Conservation (phyloP, 1,140 invertebrate genomes). For the Ylistrum balloti region DNA sequence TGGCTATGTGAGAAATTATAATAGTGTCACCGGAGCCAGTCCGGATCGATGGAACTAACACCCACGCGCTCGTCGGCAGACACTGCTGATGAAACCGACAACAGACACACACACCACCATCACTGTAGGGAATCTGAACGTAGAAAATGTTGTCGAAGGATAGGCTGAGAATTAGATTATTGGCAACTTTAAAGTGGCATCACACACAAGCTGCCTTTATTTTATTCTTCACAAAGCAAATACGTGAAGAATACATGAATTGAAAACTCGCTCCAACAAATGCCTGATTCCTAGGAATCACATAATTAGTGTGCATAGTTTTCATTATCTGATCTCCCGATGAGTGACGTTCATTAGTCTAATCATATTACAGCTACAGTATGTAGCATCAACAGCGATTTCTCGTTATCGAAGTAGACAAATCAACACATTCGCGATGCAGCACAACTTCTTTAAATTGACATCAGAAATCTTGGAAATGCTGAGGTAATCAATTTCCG, state of each 20-base stretch:
- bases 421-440: background rate
- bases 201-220: too few species aligned
- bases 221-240: too few species aligned
- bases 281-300: too few species aligned
- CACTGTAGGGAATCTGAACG: background rate
- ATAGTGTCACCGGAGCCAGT: background rate
- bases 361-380: background rate
- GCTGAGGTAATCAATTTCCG: background rate
- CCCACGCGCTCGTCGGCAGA: conserved; percentile 35
- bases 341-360: background rate
- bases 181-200: too few species aligned
- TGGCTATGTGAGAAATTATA: background rate
- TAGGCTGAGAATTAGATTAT: too few species aligned
- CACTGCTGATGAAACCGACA: conserved; percentile 29
- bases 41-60: conserved; percentile 25
- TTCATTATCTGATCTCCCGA: background rate
- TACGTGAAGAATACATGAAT: too few species aligned
- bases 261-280: too few species aligned
- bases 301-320: too few species aligned
- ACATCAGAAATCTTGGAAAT: conserved; percentile 9
- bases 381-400: background rate
- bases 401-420: background rate
- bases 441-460: background rate
- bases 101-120: background rate
- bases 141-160: background rate